Evolutionary conservation across 2,797 vertebrate genomes (phyloP).

Genomic region (Vireo griseus): DNA sequence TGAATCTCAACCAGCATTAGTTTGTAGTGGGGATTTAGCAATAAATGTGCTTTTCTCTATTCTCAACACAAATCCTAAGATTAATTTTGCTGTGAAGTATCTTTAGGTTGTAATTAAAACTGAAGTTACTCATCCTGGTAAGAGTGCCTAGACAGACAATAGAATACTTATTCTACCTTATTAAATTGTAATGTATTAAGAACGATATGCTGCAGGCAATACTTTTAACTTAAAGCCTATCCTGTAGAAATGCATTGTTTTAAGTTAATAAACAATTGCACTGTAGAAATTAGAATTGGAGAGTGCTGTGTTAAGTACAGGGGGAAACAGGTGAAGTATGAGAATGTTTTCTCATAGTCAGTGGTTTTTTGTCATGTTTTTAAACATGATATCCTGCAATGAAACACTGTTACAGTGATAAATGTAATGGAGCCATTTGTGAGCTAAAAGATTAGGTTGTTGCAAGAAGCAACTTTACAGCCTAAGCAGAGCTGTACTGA

Average conservation of each 20-base stretch:
- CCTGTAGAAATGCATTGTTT: neutral
- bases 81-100: constrained; percentile 25
- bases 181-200: neutral
- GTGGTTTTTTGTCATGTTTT: neutral
- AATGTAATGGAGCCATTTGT: neutral
- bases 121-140: neutral
- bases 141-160: neutral
- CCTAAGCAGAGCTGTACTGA: neutral
- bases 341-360: neutral
- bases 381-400: neutral
- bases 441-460: neutral
- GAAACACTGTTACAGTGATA: neutral
- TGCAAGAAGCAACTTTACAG: neutral
- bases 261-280: neutral
- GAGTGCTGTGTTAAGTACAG: neutral
- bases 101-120: constrained; percentile 13
- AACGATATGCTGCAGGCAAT: neutral
- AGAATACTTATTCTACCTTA: neutral
- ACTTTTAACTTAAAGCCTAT: neutral
- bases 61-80: neutral
- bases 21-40: neutral
- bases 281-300: neutral
- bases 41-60: neutral
- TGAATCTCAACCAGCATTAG: neutral
- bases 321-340: neutral